These are phyloP conservation scores for Hyaena hyaena DNA, from an alignment of 2,113 vertebrate species.

Conservation along the genomic window DNA sequence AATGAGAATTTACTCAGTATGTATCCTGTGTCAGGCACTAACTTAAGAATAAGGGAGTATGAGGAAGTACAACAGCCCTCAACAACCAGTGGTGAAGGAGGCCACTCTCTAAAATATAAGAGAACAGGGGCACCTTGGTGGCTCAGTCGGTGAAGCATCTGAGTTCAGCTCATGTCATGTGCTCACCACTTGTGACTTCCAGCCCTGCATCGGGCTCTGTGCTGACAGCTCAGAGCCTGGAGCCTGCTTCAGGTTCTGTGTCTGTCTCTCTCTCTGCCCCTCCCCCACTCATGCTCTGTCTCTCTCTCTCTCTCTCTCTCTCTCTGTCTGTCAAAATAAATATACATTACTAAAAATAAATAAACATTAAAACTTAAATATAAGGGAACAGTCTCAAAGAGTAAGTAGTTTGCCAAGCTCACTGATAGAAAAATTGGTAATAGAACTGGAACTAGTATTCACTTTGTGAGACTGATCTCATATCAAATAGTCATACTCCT, in stretches of 20 bases:
- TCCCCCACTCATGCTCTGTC: no score
- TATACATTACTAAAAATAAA: no score
- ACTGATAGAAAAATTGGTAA: background rate
- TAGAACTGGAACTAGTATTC: background rate
- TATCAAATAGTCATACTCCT: background rate
- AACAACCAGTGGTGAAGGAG: background rate
- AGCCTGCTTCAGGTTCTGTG: no score
- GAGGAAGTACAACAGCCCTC: background rate
- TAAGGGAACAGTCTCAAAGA: background rate
- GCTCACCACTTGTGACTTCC: no score
- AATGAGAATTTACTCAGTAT: background rate
- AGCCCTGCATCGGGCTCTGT: no score
- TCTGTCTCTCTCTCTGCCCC: no score
- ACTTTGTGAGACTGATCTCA: background rate
- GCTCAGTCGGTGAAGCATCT: no score
- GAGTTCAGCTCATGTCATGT: no score
- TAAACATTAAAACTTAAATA: background rate
- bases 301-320: no score
- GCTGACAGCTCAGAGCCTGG: no score
- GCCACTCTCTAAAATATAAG: slow-evolving; percentile 13
- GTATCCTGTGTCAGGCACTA: background rate
- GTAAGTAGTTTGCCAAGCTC: background rate
- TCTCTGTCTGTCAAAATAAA: no score
- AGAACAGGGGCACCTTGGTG: background rate
- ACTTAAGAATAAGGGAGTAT: background rate